These are phyloP conservation scores for Psix sp. DNA, from an alignment of 1,140 invertebrate genomes.

Conservation along the genomic window DNA sequence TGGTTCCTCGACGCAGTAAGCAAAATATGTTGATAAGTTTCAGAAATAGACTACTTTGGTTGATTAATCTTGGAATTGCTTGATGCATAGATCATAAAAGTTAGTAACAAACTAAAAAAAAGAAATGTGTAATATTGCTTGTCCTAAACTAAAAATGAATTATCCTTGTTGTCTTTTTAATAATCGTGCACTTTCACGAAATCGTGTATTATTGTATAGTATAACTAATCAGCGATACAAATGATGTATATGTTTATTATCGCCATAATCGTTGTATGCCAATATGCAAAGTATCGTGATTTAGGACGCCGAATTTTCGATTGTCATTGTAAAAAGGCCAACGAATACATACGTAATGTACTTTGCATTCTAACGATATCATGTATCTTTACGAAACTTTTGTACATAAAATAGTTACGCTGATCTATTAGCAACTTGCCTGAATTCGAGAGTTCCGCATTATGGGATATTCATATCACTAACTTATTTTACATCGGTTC, in stretches of 20 bases:
- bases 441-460: no score
- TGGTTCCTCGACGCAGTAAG: no score
- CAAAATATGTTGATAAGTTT: no score
- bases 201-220: conserved; percentile 51
- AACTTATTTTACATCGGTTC: no score
- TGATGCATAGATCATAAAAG: no score
- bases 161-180: conserved; percentile 66
- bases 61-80: no score
- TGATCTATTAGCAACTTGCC: conserved; percentile 32
- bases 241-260: conserved; percentile 29
- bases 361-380: conserved; percentile 10
- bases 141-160: conserved; percentile 48
- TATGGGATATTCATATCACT: no score
- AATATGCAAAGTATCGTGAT: conserved; percentile 14
- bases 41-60: no score
- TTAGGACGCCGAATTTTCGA: conserved; percentile 36
- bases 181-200: conserved; percentile 47
- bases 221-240: conserved; percentile 14
- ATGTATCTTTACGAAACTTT: conserved; percentile 20
- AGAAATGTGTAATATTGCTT: no score
- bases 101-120: no score
- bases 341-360: conserved; percentile 22
- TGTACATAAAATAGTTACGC: conserved; percentile 45
- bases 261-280: conserved; percentile 3
- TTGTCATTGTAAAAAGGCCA: conserved; percentile 30